phyloP scores from a whole-genome alignment of 2,797 vertebrate genomes.

The Basileuterus tristriatus region DNA sequence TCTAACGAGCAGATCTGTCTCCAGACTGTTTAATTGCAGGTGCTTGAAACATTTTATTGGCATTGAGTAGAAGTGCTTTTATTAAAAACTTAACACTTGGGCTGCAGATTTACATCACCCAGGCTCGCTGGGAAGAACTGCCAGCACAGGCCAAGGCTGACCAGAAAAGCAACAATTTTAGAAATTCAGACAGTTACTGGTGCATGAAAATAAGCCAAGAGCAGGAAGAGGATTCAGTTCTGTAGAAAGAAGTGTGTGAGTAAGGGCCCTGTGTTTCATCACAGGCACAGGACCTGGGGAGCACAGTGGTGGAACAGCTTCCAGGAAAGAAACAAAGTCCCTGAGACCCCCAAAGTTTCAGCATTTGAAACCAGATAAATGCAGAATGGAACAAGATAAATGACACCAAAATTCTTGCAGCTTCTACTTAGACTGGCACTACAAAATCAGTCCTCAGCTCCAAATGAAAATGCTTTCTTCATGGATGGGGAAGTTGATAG shows the following conservation, averaged over 20 bases:
- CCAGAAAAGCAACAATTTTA: neutral
- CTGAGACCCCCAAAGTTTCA: neutral
- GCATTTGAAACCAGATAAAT: neutral
- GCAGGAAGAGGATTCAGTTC: neutral
- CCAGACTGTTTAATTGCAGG: constrained; percentile 48
- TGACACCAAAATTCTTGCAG: neutral
- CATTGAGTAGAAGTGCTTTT: neutral
- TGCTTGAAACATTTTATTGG: constrained; percentile 33
- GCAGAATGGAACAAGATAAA: neutral
- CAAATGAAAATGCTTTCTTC: neutral
- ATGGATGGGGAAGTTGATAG: neutral
- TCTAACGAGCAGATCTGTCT: constrained; percentile 18
- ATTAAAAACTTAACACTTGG: neutral
- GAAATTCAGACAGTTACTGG: neutral
- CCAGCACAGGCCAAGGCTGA: neutral
- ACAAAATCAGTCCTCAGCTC: neutral
- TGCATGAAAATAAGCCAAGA: neutral
- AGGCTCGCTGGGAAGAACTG: neutral
- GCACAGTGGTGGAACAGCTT: neutral
- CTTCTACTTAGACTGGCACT: neutral
- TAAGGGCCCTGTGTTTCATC: neutral
- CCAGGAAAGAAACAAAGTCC: neutral
- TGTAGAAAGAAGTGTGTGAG: neutral
- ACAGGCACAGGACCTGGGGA: neutral
- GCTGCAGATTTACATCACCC: neutral